A percentile compares a stretch with the other conserved stretches of the same genome.
These are phyloP conservation scores for Sebastes miniatus DNA, from an alignment of 2,797 vertebrate species.

Conservation along the genomic window DNA sequence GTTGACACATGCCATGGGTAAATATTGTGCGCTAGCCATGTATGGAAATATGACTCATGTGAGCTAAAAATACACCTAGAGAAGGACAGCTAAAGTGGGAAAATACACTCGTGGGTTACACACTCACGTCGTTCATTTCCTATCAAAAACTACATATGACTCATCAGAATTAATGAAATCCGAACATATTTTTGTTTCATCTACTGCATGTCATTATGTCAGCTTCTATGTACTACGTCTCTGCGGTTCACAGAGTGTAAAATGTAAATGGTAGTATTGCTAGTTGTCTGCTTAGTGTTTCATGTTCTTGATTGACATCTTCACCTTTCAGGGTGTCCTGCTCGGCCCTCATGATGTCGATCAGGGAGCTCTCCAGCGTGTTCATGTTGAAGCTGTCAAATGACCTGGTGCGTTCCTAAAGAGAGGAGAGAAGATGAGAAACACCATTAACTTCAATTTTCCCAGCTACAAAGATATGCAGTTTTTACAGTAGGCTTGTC, in stretches of 20 bases:
- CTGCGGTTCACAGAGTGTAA: background rate
- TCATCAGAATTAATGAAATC: background rate
- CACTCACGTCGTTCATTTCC: background rate
- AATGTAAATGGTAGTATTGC: background rate
- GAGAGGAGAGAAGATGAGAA: slow-evolving; percentile 48
- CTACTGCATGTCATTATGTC: background rate
- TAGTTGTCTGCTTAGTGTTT: background rate
- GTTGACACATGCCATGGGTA: background rate
- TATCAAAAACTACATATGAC: background rate
- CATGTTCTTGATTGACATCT: background rate
- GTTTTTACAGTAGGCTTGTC: background rate
- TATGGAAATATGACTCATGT: background rate
- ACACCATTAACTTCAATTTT: background rate
- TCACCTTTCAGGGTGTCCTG: slow-evolving; percentile 99
- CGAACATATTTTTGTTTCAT: background rate
- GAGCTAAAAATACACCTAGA: background rate
- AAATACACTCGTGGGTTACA: background rate
- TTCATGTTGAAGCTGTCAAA: slow-evolving; percentile 97
- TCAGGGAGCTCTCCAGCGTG: slow-evolving; percentile 98
- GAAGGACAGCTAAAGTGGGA: background rate
- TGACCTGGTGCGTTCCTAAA: slow-evolving; percentile 92
- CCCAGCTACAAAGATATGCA: background rate
- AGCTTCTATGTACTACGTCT: background rate
- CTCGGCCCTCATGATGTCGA: slow-evolving; percentile 99
- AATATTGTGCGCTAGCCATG: background rate